Percentiles rank a stretch among this genome's conserved stretches.
Conservation (phyloP, 2,113 vertebrate genomes). For the Pollachius pollachius region DNA sequence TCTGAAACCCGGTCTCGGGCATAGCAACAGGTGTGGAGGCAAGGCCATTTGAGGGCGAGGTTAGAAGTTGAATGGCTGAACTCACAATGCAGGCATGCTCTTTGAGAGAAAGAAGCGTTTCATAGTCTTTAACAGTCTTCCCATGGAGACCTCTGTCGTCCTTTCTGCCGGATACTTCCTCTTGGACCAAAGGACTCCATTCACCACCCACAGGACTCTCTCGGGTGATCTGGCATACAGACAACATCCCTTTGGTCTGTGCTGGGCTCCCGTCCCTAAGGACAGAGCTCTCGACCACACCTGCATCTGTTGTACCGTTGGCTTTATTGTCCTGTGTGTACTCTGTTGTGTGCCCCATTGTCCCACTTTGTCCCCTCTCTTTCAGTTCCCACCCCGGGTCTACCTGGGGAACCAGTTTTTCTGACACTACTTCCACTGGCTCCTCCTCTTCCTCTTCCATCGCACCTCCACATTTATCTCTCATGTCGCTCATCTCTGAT, state of each 20-base stretch:
- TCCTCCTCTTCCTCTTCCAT: slow-evolving; percentile 64
- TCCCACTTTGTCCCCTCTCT: slow-evolving; percentile 12
- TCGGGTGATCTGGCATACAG: slow-evolving; percentile 57
- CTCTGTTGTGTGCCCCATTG: slow-evolving; percentile 58
- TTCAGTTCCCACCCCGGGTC: neutral
- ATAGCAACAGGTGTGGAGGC: slow-evolving; percentile 21
- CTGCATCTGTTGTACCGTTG: slow-evolving; percentile 36
- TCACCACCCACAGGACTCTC: slow-evolving; percentile 67
- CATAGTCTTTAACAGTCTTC: slow-evolving; percentile 73
- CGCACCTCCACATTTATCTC: slow-evolving; percentile 74
- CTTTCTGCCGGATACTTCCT: slow-evolving; percentile 35
- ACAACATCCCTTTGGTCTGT: slow-evolving; percentile 55
- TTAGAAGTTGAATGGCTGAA: slow-evolving; percentile 85
- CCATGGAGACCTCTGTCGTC: slow-evolving; percentile 34
- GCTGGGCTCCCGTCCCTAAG: slow-evolving; percentile 72
- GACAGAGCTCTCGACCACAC: slow-evolving; percentile 70
- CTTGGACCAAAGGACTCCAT: slow-evolving; percentile 57
- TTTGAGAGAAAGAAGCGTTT: slow-evolving; percentile 78
- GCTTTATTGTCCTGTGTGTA: slow-evolving; percentile 75
- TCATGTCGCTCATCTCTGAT: slow-evolving; percentile 89
- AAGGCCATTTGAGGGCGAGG: slow-evolving; percentile 61
- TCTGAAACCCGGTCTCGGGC: slow-evolving; percentile 57
- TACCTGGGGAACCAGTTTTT: slow-evolving; percentile 13
- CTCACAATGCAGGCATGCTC: slow-evolving; percentile 84
- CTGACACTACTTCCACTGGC: slow-evolving; percentile 65